A percentile compares a stretch with the other conserved stretches of the same genome.
Conservation (phyloP, 2,888 invertebrate genomes). For the Heteropelma amictum region DNA sequence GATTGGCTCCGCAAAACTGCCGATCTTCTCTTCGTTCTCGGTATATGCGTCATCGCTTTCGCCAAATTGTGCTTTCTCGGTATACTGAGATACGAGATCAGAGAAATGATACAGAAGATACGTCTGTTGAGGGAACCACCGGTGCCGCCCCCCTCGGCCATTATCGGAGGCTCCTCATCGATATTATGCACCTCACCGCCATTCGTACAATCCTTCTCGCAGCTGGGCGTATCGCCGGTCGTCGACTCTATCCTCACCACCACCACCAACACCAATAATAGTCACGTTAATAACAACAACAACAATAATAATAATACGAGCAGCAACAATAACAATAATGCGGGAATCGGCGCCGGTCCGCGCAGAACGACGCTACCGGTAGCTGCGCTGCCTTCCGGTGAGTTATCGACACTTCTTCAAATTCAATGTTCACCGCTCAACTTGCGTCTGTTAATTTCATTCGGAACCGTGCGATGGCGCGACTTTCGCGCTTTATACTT, state of each 20-base stretch:
- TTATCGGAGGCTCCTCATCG: constrained; percentile 43
- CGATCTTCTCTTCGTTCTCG: constrained; percentile 88
- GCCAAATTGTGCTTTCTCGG: constrained; percentile 93
- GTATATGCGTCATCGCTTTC: constrained; percentile 93
- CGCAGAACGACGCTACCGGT: constrained; percentile 59
- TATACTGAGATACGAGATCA: constrained; percentile 91
- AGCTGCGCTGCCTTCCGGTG: constrained; percentile 55
- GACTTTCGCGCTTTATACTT: background rate
- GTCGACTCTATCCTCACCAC: constrained; percentile 55
- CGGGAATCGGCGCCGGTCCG: constrained; percentile 48
- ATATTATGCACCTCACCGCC: constrained; percentile 62
- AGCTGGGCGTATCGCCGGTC: constrained; percentile 66
- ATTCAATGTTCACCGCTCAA: background rate
- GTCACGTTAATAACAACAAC: constrained; percentile 41
- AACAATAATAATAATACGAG: constrained; percentile 39
- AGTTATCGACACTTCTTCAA: constrained; percentile 3
- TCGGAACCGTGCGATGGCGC: background rate
- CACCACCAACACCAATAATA: constrained; percentile 48
- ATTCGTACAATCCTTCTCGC: constrained; percentile 70
- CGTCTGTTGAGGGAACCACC: constrained; percentile 82
- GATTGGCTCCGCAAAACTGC: constrained; percentile 89
- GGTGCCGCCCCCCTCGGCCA: constrained; percentile 53
- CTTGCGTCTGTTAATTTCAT: background rate
- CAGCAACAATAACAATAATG: constrained; percentile 44
- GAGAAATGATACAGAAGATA: constrained; percentile 95